These are phyloP conservation scores for Anhinga anhinga DNA, from an alignment of 2,113 vertebrate species.

Conservation along the genomic window DNA sequence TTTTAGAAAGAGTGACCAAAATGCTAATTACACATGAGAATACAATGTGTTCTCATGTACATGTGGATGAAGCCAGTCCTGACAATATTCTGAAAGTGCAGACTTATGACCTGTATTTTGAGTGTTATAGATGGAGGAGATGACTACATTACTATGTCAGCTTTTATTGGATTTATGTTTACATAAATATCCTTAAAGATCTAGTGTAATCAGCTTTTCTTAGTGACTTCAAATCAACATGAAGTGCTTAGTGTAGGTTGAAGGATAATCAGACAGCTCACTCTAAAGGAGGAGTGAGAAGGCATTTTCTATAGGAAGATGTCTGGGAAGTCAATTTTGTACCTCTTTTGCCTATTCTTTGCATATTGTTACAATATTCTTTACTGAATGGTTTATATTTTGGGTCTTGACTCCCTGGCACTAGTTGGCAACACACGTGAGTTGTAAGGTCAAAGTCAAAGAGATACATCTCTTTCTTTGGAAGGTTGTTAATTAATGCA, in stretches of 20 bases:
- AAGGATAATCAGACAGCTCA: neutral
- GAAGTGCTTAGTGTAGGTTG: neutral
- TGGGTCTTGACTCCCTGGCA: neutral
- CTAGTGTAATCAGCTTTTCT: neutral
- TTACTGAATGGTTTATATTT: neutral
- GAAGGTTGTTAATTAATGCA: neutral
- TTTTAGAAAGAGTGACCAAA: neutral
- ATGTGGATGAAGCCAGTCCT: neutral
- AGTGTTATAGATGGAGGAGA: neutral
- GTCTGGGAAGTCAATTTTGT: neutral
- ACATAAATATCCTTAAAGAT: neutral
- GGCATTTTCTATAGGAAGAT: neutral
- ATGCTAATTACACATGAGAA: neutral
- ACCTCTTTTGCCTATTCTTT: neutral
- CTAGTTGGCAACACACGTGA: neutral
- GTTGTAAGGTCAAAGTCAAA: neutral
- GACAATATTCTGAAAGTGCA: neutral
- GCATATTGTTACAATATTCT: neutral
- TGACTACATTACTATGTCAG: neutral
- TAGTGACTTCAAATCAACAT: neutral
- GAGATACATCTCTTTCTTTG: neutral
- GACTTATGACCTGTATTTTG: neutral
- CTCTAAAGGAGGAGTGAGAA: neutral
- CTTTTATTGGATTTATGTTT: conserved; percentile 10
- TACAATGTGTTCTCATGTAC: neutral